A percentile compares a stretch with the other conserved stretches of the same genome.
These are phyloP conservation scores for Coendou prehensilis DNA, from an alignment of 2,797 vertebrate species.

Conservation along the genomic window DNA sequence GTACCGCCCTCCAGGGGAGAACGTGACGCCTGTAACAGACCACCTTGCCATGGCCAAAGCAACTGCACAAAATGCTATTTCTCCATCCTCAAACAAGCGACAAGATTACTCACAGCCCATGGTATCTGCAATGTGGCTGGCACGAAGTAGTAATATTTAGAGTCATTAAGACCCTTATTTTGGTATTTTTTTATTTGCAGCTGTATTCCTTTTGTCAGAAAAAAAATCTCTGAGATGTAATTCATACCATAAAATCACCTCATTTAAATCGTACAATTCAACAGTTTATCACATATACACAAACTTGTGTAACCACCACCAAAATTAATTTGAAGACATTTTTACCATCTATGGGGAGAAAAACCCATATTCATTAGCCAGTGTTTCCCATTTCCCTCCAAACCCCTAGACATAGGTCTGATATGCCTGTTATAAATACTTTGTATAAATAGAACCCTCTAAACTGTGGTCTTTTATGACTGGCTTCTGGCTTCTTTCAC, in stretches of 20 bases:
- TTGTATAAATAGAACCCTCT: neutral
- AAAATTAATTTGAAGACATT: constrained; percentile 36
- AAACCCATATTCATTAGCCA: neutral
- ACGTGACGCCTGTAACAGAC: neutral
- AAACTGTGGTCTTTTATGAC: neutral
- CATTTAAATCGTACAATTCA: neutral
- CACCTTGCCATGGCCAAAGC: neutral
- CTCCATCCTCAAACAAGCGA: neutral
- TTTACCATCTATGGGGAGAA: neutral
- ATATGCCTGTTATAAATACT: neutral
- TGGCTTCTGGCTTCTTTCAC: neutral
- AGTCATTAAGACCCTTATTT: neutral
- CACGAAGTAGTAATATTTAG: neutral
- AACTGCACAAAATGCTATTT: neutral
- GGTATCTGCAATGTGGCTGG: neutral
- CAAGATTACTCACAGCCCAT: neutral
- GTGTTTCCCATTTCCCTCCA: neutral
- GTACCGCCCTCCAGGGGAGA: neutral
- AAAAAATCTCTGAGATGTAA: neutral
- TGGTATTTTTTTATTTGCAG: neutral
- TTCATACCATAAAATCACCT: neutral
- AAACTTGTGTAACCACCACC: neutral
- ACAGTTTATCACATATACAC: neutral
- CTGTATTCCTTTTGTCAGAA: neutral
- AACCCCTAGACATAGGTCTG: neutral